Base-by-base conservation (phyloP, 2,888 invertebrate genomes). In the Luperina testacea region DNA sequence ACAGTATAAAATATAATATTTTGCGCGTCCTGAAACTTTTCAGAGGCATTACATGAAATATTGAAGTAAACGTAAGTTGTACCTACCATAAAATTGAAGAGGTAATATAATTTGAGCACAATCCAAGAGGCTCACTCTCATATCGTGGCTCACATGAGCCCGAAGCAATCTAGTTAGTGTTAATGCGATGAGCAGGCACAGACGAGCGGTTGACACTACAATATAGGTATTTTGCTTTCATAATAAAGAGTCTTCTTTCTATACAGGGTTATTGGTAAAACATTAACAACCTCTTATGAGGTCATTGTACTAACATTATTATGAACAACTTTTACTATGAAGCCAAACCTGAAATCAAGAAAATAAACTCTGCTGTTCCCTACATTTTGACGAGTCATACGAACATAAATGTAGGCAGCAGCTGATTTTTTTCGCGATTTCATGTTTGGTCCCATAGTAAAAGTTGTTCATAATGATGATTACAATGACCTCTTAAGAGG, bases 121-220 rank as follows among this genome's bases (percentile, higher is more conserved):
- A 83, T 84, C 87, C 38, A 32, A 51, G 72, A 74, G 63, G 67
- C 75, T 75, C 65, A n/a, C 53, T 72, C 73, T 27, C 68, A 70
- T 84, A 75, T 77, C 85, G 70, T 38, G 17, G 57, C 77, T 27
- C 80, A 72, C 86, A 76, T 68, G 83, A 64, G 77, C 84, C 20
- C 72, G 65, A 45, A 65, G 79, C 84, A 84, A 89, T 89, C 89
- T 87, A 82, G 84, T 85, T 89, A 89, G 82, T 72, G 78, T 48
- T 87, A 89, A 88, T 88, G 81, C 82, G 83, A 85, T 87, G 86
- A 84, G 73, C 20, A 9, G 45, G 2, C n/a, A 17, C 81, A 90
- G 63, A 89, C 89, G 79, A 57, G 77, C 88, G n/a, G 61, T 0
- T 42, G 1, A 15, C 7, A 59, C 11, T 11, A 38, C 38, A n/a